These are phyloP conservation scores for Portunus trituberculatus DNA, from an alignment of 1,140 invertebrate species.

Conservation along the genomic window DNA sequence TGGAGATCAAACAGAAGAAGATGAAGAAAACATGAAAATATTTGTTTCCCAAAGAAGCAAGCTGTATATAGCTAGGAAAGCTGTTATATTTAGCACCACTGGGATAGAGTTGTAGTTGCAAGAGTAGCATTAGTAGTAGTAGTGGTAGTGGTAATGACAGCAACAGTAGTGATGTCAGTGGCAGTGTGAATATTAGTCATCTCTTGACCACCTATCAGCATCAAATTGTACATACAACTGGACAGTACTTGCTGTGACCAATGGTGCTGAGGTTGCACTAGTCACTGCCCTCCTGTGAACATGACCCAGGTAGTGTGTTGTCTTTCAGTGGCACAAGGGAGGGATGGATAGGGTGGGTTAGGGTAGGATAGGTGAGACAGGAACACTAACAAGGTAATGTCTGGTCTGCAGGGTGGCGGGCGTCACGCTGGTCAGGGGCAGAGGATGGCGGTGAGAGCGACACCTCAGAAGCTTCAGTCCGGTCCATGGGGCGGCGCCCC, in stretches of 20 bases:
- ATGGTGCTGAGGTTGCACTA: not conserved
- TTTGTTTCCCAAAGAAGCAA: too few species aligned
- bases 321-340: too few species aligned
- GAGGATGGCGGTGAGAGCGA: slow-evolving; percentile 71
- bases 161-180: not conserved
- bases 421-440: slow-evolving; percentile 64
- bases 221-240: too few species aligned
- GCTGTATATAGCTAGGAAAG: too few species aligned
- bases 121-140: too few species aligned
- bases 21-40: too few species aligned
- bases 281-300: not conserved
- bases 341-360: not conserved
- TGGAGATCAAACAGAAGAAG: too few species aligned
- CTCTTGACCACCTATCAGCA: too few species aligned
- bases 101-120: too few species aligned
- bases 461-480: slow-evolving; percentile 59
- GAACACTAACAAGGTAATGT: not conserved
- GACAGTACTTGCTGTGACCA: not conserved
- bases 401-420: slow-evolving; percentile 66
- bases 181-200: not conserved
- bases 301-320: not conserved
- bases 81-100: too few species aligned
- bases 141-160: not conserved
- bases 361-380: not conserved
- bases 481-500: slow-evolving; percentile 66